A percentile compares a stretch with the other conserved stretches of the same genome.
phyloP scores from a whole-genome alignment of 2,113 vertebrate genomes.

The Chaetorhynchus papuensis region DNA sequence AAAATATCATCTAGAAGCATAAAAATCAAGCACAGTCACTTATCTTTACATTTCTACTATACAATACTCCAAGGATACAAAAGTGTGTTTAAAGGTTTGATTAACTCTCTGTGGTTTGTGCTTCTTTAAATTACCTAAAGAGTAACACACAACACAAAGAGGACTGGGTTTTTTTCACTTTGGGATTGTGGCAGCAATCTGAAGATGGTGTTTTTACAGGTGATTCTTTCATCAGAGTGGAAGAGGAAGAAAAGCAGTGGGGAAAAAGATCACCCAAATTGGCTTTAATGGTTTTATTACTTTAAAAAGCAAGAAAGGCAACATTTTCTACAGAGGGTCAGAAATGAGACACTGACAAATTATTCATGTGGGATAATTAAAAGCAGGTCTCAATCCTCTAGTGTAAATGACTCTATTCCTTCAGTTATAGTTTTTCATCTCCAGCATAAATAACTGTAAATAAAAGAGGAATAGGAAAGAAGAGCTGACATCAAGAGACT shows the following conservation, averaged over 20 bases:
- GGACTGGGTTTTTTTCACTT: background rate
- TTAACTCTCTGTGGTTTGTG: background rate
- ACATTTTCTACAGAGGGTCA: background rate
- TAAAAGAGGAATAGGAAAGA: background rate
- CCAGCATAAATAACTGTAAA: background rate
- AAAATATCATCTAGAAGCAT: background rate
- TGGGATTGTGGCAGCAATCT: background rate
- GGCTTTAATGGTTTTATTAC: background rate
- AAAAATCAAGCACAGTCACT: background rate
- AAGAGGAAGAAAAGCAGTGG: background rate
- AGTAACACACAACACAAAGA: background rate
- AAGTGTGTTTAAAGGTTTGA: background rate
- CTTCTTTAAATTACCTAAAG: background rate
- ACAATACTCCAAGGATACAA: background rate
- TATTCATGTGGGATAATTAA: background rate
- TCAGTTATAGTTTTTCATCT: background rate
- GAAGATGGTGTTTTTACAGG: background rate
- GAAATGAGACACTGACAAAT: background rate
- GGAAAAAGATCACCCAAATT: background rate
- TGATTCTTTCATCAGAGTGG: background rate
- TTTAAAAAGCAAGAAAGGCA: background rate
- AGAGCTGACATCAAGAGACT: background rate
- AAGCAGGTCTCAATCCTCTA: background rate
- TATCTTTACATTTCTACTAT: background rate
- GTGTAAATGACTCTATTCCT: background rate